Evolutionary conservation across 2,797 vertebrate species (phyloP), one percentile per base, ranked within the genome.

Genomic region (Glossophaga mutica): DNA sequence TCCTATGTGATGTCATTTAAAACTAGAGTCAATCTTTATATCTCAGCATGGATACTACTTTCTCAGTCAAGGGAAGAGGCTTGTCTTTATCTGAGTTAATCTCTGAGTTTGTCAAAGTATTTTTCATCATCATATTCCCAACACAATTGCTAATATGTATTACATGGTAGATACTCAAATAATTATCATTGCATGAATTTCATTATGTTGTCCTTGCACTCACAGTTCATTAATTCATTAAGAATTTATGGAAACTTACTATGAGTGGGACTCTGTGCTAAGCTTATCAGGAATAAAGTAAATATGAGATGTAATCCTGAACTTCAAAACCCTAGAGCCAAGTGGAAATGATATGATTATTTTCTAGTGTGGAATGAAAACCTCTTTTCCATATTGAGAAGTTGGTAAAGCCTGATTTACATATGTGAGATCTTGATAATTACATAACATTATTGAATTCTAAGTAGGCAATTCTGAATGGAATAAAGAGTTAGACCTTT

Each of bases 401-500:
- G 3, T 55, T 67, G 55, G 26, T 67, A 50, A 95, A 46, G 9
- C 62, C 5, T 95, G 70, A 78, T 82, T 86, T 92, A 81, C 9
- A 65, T 55, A 70, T 26, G 1, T 39, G 39, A 3, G 14, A 78
- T 83, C 10, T 55, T 81, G 22, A 81, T 73, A 89, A 95, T 83
- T 81, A 78, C 9, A 55, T 62, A 15, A 46, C 10, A 44, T 86
- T 71, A 77, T 6, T 14, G 57, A 92, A 71, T 83, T 68, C 26
- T 86, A 85, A 83, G 14, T 87, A 87, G 86, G 19, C 59, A 87
- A 70, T 24, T 85, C 76, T 86, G 2, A 95, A 11, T 19, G 22
- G 34, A 92, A 46, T 83, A 32, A 93, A 62, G 81, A 86, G 78
- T 97, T 97, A 97, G 92, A 91, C 62, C 46, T 92, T 76, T 46